Evolutionary conservation across 2,888 invertebrate species (phyloP).

Genomic region (Andrena camellia): DNA sequence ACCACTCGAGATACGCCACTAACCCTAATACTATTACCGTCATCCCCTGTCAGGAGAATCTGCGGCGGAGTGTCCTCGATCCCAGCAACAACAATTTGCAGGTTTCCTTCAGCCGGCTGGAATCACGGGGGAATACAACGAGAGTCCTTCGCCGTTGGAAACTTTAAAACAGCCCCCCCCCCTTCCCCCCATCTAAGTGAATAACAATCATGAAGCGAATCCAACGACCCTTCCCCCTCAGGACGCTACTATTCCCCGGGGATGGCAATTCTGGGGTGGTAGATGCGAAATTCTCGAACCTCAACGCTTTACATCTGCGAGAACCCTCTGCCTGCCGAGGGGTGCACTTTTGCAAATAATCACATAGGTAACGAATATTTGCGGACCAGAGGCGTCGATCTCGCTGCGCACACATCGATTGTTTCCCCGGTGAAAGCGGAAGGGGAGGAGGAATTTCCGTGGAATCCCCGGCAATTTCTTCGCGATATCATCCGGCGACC

Average conservation of each 20-base stretch:
- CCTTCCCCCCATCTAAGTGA: constrained; percentile 52
- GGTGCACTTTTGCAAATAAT: too few relatives aligned
- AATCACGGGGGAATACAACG: constrained; percentile 60
- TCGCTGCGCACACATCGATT: not conserved
- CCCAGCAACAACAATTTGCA: constrained; percentile 73
- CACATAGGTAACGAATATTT: too few relatives aligned
- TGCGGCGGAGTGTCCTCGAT: constrained; percentile 72
- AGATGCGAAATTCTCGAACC: not conserved
- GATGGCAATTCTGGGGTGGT: not conserved
- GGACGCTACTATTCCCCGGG: constrained; percentile 20
- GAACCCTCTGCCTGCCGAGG: not conserved
- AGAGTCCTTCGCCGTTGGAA: constrained; percentile 49
- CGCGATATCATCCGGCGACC: constrained; percentile 12
- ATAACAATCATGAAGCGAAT: constrained; percentile 63
- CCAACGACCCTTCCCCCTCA: not conserved
- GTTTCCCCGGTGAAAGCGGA: not conserved
- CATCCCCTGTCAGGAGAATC: constrained; percentile 61
- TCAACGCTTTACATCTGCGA: not conserved
- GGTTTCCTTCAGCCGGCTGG: constrained; percentile 65
- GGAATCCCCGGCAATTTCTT: constrained; percentile 30
- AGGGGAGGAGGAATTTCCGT: constrained; percentile 10
- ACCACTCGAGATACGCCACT: constrained; percentile 76
- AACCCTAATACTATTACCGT: constrained; percentile 77
- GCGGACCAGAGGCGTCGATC: too few relatives aligned
- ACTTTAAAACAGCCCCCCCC: constrained; percentile 63